Percentiles rank a stretch among this genome's conserved stretches.
Conservation (phyloP, 2,113 vertebrate species). For the Ailurus styani region DNA sequence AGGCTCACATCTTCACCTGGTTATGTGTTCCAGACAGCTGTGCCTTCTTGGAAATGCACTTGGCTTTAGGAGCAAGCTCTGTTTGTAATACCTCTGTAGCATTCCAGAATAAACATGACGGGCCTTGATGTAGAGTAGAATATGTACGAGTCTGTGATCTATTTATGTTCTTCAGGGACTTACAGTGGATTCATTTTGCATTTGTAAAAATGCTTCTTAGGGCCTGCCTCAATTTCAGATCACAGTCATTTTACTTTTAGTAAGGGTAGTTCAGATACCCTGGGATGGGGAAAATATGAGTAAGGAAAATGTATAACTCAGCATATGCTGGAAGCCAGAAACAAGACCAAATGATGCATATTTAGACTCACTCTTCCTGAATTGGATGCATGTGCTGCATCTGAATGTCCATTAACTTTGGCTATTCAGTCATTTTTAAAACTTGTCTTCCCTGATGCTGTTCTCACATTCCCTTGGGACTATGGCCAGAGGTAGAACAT, state of each 20-base stretch:
- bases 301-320: neutral
- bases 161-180: constrained; percentile 31
- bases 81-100: constrained; percentile 2
- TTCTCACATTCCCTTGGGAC: constrained; percentile 7
- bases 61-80: constrained; percentile 23
- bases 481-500: neutral
- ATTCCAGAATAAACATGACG: constrained; percentile 49
- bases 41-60: constrained; percentile 59
- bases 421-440: constrained; percentile 43
- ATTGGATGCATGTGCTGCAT: constrained; percentile 13
- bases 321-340: constrained; percentile 28
- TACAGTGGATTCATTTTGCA: neutral
- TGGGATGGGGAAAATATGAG: neutral
- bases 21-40: constrained; percentile 52
- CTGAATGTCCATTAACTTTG: constrained; percentile 42
- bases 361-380: constrained; percentile 16
- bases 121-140: constrained; percentile 7
- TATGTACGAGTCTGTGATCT: neutral
- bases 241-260: constrained; percentile 38
- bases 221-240: constrained; percentile 15
- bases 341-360: neutral
- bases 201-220: constrained; percentile 46
- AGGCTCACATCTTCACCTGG: constrained; percentile 57
- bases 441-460: constrained; percentile 18
- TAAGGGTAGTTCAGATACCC: neutral